phyloP scores from a whole-genome alignment of 2,113 vertebrate species.

The Collichthys lucidus region DNA sequence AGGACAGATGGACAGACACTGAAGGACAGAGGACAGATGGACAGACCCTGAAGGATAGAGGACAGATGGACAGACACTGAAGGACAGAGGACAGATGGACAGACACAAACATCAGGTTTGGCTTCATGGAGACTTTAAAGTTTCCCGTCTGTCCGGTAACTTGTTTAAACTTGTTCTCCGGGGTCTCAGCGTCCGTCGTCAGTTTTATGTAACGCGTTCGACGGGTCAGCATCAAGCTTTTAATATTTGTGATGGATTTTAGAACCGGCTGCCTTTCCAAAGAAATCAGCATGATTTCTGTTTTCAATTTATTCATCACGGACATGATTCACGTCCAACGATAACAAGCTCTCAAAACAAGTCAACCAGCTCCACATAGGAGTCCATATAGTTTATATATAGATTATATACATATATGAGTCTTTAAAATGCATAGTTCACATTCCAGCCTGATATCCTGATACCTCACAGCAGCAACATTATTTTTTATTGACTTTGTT shows the following conservation, averaged over 20 bases:
- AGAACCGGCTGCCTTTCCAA: constrained; percentile 26
- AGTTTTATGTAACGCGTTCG: background rate
- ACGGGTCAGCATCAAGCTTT: background rate
- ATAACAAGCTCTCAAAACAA: constrained; percentile 52
- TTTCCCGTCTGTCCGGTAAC: too few species aligned
- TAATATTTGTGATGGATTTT: constrained; percentile 9
- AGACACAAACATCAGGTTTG: too few species aligned
- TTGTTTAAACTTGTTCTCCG: too few species aligned
- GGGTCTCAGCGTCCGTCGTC: background rate
- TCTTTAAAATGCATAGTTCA: constrained; percentile 42
- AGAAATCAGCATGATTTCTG: constrained; percentile 41
- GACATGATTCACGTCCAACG: constrained; percentile 38
- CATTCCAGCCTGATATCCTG: constrained; percentile 55
- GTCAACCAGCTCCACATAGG: constrained; percentile 14
- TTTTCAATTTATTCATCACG: constrained; percentile 44
- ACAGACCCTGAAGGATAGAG: too few species aligned
- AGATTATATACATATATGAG: too few species aligned
- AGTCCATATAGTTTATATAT: too few species aligned
- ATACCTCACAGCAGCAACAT: constrained; percentile 45
- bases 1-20: too few species aligned
- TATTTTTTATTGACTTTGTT: constrained; percentile 38
- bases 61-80: too few species aligned
- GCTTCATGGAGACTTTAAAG: too few species aligned
- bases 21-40: too few species aligned
- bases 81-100: too few species aligned